Base-by-base conservation (phyloP, 2,888 invertebrate genomes). In the Rhagophthalmus giganteus region DNA sequence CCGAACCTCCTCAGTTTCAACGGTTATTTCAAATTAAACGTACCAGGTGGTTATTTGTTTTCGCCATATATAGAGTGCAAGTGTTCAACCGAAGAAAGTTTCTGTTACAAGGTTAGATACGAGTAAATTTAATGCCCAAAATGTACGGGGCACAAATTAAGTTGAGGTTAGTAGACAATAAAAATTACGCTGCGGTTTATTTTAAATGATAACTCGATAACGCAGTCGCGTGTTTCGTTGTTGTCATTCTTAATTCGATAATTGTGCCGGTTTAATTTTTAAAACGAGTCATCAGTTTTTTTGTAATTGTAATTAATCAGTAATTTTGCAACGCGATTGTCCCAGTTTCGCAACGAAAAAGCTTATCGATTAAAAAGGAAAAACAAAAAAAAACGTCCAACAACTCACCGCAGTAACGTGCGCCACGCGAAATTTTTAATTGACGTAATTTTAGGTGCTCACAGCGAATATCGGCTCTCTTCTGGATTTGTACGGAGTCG, bases 401-500 rank as follows among this genome's bases (percentile, higher is more conserved):
- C n/a, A n/a, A n/a, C n/a, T n/a, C n/a, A n/a, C n/a, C n/a, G 10
- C 10, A 4, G 4, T 10, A n/a, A 10, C 10, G 5, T 6, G 9
- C 6, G 13, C 8, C 16, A 15, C n/a, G 2, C 16, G 10, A 14
- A 8, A 25, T 2, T 35, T 9, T 9, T 12, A 27, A 14, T 12
- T 10, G 24, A 1, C 48, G 12, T 38, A 55, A 62, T 73, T 73
- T 49, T 72, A 90, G 90, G 90, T 90, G 7, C 74, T 90, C 35
- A 90, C 90, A 24, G 88, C 90, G 1, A 90, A 89, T 69, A 84
- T 90, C 38, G 90, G 89, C 5, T 88, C 87, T 1, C 75, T 88
- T 2, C 77, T 90, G 30, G 89, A 88, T 68, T 76, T 88, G 13
- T 86, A 88, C 66, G 87, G 88, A 1, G 85, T 90, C 2, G 90